phyloP scores from a whole-genome alignment of 2,797 vertebrate genomes.

The Pelobates cultripes region DNA sequence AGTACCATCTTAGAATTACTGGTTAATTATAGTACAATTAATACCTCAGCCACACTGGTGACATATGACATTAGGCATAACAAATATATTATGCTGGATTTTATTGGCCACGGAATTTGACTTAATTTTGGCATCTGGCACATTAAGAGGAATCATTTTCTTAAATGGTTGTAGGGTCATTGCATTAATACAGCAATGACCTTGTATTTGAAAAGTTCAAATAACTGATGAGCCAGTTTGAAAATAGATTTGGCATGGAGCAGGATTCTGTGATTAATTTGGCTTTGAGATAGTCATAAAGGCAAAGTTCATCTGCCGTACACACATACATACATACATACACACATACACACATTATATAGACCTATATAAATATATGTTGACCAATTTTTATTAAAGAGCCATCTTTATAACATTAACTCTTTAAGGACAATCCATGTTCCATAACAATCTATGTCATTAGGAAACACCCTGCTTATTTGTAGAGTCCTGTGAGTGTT shows the following conservation, averaged over 20 bases:
- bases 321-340: not conserved
- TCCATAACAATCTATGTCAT: too few relatives aligned
- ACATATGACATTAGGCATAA: constrained; percentile 21
- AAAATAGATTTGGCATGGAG: constrained; percentile 55
- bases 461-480: too few relatives aligned
- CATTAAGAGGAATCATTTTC: constrained; percentile 40
- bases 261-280: constrained; percentile 47
- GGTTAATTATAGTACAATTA: constrained; percentile 40
- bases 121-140: constrained; percentile 44
- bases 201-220: constrained; percentile 54
- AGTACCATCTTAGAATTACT: constrained; percentile 13
- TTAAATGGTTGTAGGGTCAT: constrained; percentile 43
- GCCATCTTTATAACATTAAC: not conserved
- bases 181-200: constrained; percentile 53
- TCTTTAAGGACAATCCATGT: too few relatives aligned
- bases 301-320: constrained; percentile 34
- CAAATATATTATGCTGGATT: constrained; percentile 32
- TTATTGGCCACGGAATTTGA: constrained; percentile 30
- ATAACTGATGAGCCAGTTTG: constrained; percentile 44
- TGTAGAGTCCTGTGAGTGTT: too few relatives aligned
- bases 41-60: constrained; percentile 13
- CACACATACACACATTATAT: not conserved
- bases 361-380: too few relatives aligned
- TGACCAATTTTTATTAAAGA: not conserved
- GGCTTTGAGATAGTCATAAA: constrained; percentile 34